Percentiles rank a stretch among this genome's conserved stretches.
Evolutionary conservation across 2,888 invertebrate species (phyloP).

Genomic region (Ceriagrion tenellum): DNA sequence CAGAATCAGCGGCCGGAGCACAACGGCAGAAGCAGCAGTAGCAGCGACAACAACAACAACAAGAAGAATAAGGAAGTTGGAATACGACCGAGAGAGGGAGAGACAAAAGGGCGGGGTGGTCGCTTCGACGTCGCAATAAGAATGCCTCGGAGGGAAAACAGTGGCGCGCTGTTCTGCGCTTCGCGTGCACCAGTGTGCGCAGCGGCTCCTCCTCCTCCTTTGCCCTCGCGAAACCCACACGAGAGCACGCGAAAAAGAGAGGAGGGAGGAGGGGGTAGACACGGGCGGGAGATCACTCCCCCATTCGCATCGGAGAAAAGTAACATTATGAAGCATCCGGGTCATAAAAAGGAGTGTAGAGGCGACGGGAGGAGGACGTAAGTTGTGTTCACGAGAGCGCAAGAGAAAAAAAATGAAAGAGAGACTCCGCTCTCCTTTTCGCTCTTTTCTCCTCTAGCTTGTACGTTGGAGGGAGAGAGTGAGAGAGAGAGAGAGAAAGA

Average conservation of each 20-base stretch:
- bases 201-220: too few species aligned
- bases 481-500: too few species aligned
- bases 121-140: not conserved
- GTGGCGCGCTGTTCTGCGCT: not conserved
- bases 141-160: not conserved
- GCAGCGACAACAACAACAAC: not conserved
- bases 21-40: not conserved
- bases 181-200: not conserved
- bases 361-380: not conserved
- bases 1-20: not conserved
- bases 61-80: not conserved
- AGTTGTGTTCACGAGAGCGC: not conserved
- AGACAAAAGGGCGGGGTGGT: too few species aligned
- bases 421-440: not conserved
- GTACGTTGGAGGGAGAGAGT: not conserved
- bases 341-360: not conserved
- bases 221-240: not conserved
- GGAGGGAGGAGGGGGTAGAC: not conserved
- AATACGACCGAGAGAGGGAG: not conserved
- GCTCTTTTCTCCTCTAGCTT: not conserved
- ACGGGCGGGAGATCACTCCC: not conserved
- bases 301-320: conserved; percentile 25
- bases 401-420: not conserved
- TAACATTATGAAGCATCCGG: conserved; percentile 39
- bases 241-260: not conserved